Evolutionary conservation across 1,140 invertebrate species (phyloP).

Genomic region (Megalonaias nervosa): DNA sequence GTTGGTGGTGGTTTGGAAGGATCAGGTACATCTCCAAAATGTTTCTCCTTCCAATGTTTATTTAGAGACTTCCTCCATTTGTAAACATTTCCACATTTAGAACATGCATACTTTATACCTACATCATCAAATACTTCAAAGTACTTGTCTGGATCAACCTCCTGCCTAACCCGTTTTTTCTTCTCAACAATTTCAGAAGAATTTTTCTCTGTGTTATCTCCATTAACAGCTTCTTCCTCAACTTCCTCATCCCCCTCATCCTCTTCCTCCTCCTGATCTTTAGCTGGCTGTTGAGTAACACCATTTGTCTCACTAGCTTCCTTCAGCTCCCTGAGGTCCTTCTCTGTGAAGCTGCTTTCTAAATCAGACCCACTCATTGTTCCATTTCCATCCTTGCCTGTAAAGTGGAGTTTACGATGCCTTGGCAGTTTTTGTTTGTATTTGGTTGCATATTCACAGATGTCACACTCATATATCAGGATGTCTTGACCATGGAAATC

Average conservation of each 20-base stretch:
- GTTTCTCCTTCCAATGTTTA: constrained; percentile 73
- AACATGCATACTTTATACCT: constrained; percentile 70
- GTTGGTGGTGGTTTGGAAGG: constrained; percentile 49
- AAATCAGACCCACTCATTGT: constrained; percentile 39
- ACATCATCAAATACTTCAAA: constrained; percentile 65
- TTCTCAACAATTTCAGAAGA: constrained; percentile 38
- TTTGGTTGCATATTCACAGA: constrained; percentile 65
- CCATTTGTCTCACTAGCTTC: constrained; percentile 6
- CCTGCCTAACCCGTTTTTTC: constrained; percentile 66
- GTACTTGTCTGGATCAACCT: constrained; percentile 69
- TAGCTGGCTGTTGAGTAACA: constrained; percentile 8
- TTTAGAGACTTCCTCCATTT: constrained; percentile 72
- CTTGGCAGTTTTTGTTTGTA: constrained; percentile 64
- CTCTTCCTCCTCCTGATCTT: constrained; percentile 43
- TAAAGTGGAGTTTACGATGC: constrained; percentile 61
- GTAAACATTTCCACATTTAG: constrained; percentile 71
- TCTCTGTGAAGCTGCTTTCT: constrained; percentile 44
- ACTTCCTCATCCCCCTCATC: constrained; percentile 57
- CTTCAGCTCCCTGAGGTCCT: constrained; percentile 28
- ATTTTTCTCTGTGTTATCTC: constrained; percentile 3
- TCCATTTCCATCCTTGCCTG: constrained; percentile 42
- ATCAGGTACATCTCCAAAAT: constrained; percentile 61
- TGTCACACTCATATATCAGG: constrained; percentile 61
- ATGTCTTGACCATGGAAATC: constrained; percentile 52
- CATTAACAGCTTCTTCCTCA: constrained; percentile 47